These are phyloP conservation scores for Myotis vivesi DNA, from an alignment of 2,797 vertebrate genomes.

Conservation along the genomic window DNA sequence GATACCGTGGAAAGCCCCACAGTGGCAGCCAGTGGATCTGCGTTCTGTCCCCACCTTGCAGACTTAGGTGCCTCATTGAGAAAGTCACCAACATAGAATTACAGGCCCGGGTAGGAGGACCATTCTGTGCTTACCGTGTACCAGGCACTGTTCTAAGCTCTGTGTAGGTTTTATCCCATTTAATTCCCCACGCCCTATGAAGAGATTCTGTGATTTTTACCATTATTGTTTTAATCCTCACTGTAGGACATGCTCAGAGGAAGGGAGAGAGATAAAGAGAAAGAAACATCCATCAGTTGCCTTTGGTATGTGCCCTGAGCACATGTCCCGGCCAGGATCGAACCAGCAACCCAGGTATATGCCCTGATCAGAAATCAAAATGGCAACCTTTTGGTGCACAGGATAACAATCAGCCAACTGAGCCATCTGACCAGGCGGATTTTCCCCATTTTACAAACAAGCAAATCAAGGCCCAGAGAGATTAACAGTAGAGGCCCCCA, in stretches of 20 bases:
- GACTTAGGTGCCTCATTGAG: background rate
- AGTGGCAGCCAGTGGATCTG: too few species aligned
- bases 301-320: background rate
- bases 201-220: too few species aligned
- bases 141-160: too few species aligned
- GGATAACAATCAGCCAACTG: too few species aligned
- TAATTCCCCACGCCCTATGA: too few species aligned
- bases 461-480: constrained; percentile 30
- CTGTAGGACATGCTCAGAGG: background rate
- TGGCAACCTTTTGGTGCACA: too few species aligned
- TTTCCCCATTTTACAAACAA: constrained; percentile 6
- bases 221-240: too few species aligned
- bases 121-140: background rate
- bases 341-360: background rate
- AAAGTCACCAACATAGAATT: background rate
- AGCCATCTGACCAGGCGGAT: background rate
- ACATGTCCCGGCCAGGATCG: background rate
- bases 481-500: constrained; percentile 9
- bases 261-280: background rate
- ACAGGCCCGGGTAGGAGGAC: background rate
- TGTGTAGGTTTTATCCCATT: too few species aligned
- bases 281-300: background rate
- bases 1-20: background rate
- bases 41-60: background rate
- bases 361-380: background rate